A percentile compares a stretch with the other conserved stretches of the same genome.
These are phyloP conservation scores for Myrmecobius fasciatus DNA, from an alignment of 2,113 vertebrate genomes.

Conservation along the genomic window DNA sequence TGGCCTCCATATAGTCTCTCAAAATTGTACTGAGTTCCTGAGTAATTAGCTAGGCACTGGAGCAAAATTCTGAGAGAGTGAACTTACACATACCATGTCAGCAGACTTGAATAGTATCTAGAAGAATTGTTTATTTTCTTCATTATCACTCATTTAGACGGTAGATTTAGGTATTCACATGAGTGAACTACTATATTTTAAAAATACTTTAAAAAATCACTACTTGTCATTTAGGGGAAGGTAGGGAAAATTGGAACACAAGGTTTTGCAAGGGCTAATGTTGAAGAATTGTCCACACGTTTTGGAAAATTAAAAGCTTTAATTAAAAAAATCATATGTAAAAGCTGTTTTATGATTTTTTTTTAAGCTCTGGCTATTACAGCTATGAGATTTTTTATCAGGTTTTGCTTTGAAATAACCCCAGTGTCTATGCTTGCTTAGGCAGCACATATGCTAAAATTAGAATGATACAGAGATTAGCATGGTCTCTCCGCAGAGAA, in stretches of 20 bases:
- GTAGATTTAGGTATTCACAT: neutral
- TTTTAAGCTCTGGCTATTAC: neutral
- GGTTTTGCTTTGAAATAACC: constrained; percentile 42
- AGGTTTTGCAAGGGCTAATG: too few species aligned
- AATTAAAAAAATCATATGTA: too few species aligned
- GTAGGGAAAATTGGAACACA: too few species aligned
- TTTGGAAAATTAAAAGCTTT: too few species aligned
- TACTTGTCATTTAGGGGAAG: too few species aligned
- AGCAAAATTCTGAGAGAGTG: neutral
- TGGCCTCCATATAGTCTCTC: neutral
- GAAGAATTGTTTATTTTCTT: neutral
- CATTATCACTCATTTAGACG: neutral
- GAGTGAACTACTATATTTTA: neutral
- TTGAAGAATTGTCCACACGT: too few species aligned
- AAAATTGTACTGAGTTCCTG: neutral
- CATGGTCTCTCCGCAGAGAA: too few species aligned
- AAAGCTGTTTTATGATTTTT: neutral
- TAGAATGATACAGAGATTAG: too few species aligned
- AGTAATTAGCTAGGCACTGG: neutral
- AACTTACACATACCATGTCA: neutral
- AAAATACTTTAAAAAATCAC: neutral
- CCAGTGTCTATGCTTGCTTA: neutral
- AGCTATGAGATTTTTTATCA: neutral
- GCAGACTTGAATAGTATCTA: neutral
- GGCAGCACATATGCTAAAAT: too few species aligned